Evolutionary conservation across 2,888 invertebrate species (phyloP), one percentile per base, ranked within the genome.

Genomic region (Nowickia ferox): DNA sequence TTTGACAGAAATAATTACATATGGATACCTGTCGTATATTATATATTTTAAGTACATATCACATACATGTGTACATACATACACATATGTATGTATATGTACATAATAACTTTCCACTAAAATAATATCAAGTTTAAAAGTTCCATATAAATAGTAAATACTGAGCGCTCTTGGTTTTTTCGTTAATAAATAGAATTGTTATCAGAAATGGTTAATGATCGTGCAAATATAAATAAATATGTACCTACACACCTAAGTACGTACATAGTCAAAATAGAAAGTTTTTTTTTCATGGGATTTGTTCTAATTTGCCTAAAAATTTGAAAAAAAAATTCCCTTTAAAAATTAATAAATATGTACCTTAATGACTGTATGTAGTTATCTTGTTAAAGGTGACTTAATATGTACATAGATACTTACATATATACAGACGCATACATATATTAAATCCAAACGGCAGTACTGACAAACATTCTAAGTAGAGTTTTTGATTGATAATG

Each of bases 101-200:
- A 6, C 51, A 9, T 48, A 5, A 6, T n/a, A 48, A 8, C n/a
- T 48, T n/a, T 48, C 48, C n/a, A 48, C 4, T 48, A n/a, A n/a
- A 48, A 48, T n/a, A 48, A 48, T 8, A 48, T 13, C 48, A 30
- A 30, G n/a, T 8, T n/a, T n/a, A 48, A 48, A n/a, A 48, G 30
- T 15, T 48, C n/a, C 3, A 6, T n/a, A 6, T 30, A 30, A 30
- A 48, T 48, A 48, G 48, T 48, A 30, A 30, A 30, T 30, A 30
- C 30, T 6, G 30, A 6, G 30, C 6, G 5, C 30, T 30, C 6
- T 48, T 48, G 8, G n/a, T 8, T 48, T 48, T 48, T 48, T 48
- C 38, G 57, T 30, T 57, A 17, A 19, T 13, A 19, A 63, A 19
- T 19, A 63, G 44, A 44, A 63, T 46, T 46, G 44, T 63, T 63